phyloP scores from a whole-genome alignment of 2,113 vertebrate species.

The Herpetotheres cachinnans region DNA sequence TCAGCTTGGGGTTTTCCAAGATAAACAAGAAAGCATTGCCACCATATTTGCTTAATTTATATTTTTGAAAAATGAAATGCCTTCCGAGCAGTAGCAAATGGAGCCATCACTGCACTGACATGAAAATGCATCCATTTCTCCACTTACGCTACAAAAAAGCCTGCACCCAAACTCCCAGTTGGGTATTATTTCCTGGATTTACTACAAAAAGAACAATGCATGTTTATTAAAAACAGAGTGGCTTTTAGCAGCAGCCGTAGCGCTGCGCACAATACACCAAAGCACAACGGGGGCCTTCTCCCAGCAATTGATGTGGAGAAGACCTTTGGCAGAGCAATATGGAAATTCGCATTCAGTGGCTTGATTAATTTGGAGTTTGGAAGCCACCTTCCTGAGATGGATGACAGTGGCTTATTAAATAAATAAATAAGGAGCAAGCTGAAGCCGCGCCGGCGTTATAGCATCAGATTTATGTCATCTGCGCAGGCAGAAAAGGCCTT shows the following conservation, averaged over 20 bases:
- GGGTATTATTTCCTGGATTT: slow-evolving; percentile 65
- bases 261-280: slow-evolving; percentile 48
- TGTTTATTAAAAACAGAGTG: slow-evolving; percentile 72
- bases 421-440: slow-evolving; percentile 66
- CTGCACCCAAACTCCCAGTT: slow-evolving; percentile 57
- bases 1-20: neutral
- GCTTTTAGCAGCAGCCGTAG: slow-evolving; percentile 65
- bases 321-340: slow-evolving; percentile 70
- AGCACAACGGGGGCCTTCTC: slow-evolving; percentile 66
- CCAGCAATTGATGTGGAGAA: slow-evolving; percentile 64
- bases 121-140: slow-evolving; percentile 21
- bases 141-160: neutral
- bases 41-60: neutral
- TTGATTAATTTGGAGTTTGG: slow-evolving; percentile 71
- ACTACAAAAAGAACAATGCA: slow-evolving; percentile 67
- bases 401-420: slow-evolving; percentile 68
- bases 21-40: neutral
- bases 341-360: slow-evolving; percentile 63
- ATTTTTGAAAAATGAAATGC: slow-evolving; percentile 2
- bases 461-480: slow-evolving; percentile 70
- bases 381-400: slow-evolving; percentile 67
- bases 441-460: slow-evolving; percentile 42
- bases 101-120: neutral
- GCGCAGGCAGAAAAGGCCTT: slow-evolving; percentile 58
- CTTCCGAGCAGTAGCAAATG: slow-evolving; percentile 15